Evolutionary conservation across 2,888 invertebrate genomes (phyloP), one percentile per base, ranked within the genome.

Genomic region (Shargacucullia verbasci): DNA sequence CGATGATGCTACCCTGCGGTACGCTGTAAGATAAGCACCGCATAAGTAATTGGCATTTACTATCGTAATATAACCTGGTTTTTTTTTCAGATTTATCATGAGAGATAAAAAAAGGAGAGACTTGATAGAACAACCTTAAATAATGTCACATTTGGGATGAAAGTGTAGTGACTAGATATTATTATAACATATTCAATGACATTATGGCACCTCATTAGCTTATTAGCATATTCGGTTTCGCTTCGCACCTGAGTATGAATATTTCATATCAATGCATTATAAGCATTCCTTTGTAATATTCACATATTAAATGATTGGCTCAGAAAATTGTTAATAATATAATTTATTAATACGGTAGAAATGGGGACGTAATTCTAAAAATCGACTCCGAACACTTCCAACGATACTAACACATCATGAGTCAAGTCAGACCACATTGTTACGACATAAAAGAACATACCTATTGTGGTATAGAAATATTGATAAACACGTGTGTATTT

Each of bases 401-500:
- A 67, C 48, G 38, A 62, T 58, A 58, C 52, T 38, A 39, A 39
- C 56, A 46, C 60, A 56, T 66, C 47, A 50, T 67, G 62, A 67
- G 52, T 67, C 67, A 54, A 67, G 33, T 35, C 67, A 44, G 33
- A 41, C 33, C 58, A 37, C 35, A 15, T 43, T 57, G 40, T 41
- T 66, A 46, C 44, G 57, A 61, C 57, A 29, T 48, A 49, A 39
- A 61, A 40, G 29, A 46, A 20, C 4, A 20, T n/a, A 57, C 43
- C 62, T 34, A 61, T 33, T 62, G 52, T 38, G 53, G 49, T 62
- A 39, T 34, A 62, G 53, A 62, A 65, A 33, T 67, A 62, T 58
- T 67, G 62, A 62, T 67, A 67, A 67, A 62, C 62, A 62, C 49
- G 63, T 47, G 54, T 53, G 52, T 55, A 47, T 52, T 50, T 68